Conservation (phyloP, 2,113 vertebrate genomes). For the Scortum barcoo region DNA sequence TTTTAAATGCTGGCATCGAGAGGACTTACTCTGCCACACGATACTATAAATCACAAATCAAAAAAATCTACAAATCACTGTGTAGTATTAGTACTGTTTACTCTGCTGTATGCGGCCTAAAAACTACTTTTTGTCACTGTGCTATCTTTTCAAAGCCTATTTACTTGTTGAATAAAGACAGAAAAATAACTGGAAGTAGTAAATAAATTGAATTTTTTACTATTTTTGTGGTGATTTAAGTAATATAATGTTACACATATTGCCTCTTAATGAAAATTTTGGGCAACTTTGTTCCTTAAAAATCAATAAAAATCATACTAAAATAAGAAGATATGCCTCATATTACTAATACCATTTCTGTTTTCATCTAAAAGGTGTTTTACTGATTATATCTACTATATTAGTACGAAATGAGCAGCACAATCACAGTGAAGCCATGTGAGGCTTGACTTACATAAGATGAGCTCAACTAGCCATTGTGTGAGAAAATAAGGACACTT, state of each 20-base stretch:
- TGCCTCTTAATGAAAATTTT: too few species aligned
- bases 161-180: not conserved
- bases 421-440: not conserved
- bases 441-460: not conserved
- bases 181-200: not conserved
- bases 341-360: too few species aligned
- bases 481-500: not conserved
- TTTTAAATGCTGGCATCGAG: conserved; percentile 7
- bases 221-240: not conserved
- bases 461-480: not conserved
- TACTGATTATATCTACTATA: too few species aligned
- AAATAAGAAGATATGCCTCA: not conserved
- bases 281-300: not conserved
- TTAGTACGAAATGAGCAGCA: not conserved
- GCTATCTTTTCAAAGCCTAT: not conserved
- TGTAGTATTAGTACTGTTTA: not conserved
- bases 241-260: not conserved
- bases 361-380: not conserved
- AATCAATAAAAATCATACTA: not conserved
- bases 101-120: not conserved
- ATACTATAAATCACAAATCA: too few species aligned
- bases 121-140: not conserved
- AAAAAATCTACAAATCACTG: not conserved
- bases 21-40: conserved; percentile 5
- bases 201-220: too few species aligned